These are phyloP conservation scores for Endomychus coccineus DNA, from an alignment of 2,888 invertebrate species.

Conservation along the genomic window DNA sequence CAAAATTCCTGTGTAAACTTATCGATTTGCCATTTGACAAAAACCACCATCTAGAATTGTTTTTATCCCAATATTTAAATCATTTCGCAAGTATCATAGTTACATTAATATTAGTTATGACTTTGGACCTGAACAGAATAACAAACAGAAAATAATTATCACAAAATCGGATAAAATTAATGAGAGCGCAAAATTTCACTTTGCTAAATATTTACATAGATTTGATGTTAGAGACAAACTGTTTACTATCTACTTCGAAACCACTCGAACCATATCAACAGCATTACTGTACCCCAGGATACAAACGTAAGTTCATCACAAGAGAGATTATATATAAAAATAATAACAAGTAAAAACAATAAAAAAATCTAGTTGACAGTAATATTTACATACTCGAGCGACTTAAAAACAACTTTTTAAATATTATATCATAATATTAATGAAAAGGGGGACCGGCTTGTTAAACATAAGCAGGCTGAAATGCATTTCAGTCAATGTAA, in stretches of 20 bases:
- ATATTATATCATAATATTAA: no score
- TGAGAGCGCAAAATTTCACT: slow-evolving; percentile 30
- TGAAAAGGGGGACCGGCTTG: no score
- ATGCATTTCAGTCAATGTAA: slow-evolving; percentile 40
- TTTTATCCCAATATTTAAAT: no score
- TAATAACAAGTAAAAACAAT: slow-evolving; percentile 14
- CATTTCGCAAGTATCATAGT: no score
- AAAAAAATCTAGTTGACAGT: slow-evolving; percentile 18
- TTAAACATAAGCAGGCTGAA: slow-evolving; percentile 26
- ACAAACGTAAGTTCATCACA: slow-evolving; percentile 16
- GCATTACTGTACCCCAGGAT: slow-evolving; percentile 22
- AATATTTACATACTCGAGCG: slow-evolving; percentile 26
- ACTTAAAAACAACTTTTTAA: slow-evolving; percentile 13
- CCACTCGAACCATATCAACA: slow-evolving; percentile 30
- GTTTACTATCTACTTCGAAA: slow-evolving; percentile 26
- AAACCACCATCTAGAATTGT: no score
- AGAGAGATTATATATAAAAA: slow-evolving; percentile 13
- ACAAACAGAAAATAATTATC: slow-evolving; percentile 26
- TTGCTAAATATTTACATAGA: slow-evolving; percentile 36
- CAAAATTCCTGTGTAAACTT: no score
- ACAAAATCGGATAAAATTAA: slow-evolving; percentile 20
- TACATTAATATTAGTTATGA: slow-evolving; percentile 13
- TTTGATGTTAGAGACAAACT: slow-evolving; percentile 32
- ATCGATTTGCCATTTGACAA: no score
- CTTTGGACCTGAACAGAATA: slow-evolving; percentile 9